Percentiles rank a stretch among this genome's conserved stretches.
Conservation (phyloP, 1,140 invertebrate species). For the Phymastichus coffea region DNA sequence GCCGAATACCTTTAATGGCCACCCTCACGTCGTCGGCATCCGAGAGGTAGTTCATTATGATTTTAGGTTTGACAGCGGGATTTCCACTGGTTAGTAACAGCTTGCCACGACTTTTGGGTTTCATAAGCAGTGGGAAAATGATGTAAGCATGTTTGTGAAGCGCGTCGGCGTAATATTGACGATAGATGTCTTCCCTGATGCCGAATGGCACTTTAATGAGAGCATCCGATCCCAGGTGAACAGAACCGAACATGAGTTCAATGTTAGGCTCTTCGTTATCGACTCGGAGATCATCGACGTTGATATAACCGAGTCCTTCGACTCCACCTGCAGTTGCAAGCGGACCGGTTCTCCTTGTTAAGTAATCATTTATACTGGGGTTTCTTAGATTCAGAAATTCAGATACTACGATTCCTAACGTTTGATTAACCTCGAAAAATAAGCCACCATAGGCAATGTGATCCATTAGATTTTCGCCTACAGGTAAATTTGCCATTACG, state of each 20-base stretch:
- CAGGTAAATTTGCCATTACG: constrained; percentile 52
- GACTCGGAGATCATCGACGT: background rate
- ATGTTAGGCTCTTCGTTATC: background rate
- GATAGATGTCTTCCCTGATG: background rate
- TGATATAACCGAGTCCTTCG: background rate
- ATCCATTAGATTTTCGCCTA: constrained; percentile 62
- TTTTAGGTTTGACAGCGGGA: background rate
- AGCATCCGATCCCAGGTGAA: background rate
- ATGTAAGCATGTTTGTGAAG: background rate
- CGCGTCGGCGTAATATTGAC: background rate
- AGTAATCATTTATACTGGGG: background rate
- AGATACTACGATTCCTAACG: background rate
- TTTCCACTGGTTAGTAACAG: background rate
- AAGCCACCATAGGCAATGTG: constrained; percentile 40
- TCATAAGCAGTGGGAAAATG: background rate
- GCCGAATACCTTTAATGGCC: background rate
- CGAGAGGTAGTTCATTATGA: background rate
- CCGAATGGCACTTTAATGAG: background rate
- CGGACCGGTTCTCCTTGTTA: background rate
- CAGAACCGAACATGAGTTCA: background rate
- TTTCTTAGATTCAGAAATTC: background rate
- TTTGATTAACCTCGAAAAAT: background rate
- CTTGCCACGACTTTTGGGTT: background rate
- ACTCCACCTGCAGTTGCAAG: background rate
- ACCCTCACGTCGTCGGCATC: background rate